phyloP scores from a whole-genome alignment of 2,113 vertebrate species.

The Lepidothrix coronata region DNA sequence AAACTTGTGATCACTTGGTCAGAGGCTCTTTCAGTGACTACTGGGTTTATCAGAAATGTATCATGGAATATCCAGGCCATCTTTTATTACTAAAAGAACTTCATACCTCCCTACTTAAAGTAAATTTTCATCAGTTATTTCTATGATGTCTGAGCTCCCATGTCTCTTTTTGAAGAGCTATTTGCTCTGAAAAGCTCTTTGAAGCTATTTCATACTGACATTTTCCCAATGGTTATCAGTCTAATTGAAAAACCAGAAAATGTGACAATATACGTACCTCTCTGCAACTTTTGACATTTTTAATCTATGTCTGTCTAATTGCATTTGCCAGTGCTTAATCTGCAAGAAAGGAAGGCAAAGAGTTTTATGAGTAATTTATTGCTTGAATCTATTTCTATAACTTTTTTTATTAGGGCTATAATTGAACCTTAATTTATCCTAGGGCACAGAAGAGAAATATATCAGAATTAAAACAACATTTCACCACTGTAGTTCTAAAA shows the following conservation, averaged over 20 bases:
- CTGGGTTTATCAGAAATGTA: background rate
- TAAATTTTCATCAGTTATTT: background rate
- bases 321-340: slow-evolving; percentile 98
- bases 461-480: background rate
- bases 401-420: slow-evolving; percentile 20
- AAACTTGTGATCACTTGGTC: background rate
- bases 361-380: slow-evolving; percentile 1
- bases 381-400: background rate
- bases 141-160: background rate
- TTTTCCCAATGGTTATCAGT: background rate
- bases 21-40: background rate
- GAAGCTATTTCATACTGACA: background rate
- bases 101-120: background rate
- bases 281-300: slow-evolving; percentile 99
- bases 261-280: slow-evolving; percentile 79
- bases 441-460: background rate
- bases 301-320: slow-evolving; percentile 97
- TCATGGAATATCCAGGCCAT: background rate
- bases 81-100: background rate
- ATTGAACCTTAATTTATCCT: slow-evolving; percentile 4
- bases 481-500: background rate
- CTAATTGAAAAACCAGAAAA: background rate
- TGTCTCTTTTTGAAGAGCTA: background rate
- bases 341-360: slow-evolving; percentile 73
- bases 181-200: background rate